Evolutionary conservation across 2,797 vertebrate species (phyloP).

Genomic region (Pelochelys cantorii): DNA sequence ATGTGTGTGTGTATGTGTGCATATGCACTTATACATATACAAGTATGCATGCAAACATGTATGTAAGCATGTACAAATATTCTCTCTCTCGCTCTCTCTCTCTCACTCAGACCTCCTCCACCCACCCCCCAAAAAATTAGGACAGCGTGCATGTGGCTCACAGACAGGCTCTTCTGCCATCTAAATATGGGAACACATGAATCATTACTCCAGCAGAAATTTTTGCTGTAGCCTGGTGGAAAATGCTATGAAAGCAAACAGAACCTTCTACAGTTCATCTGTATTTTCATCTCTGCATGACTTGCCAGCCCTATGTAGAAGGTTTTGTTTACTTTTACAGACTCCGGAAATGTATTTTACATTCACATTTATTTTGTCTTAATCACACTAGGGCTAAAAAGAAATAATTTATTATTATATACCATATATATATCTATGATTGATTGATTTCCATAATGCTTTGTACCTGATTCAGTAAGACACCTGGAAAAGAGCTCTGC

Average conservation of each 20-base stretch:
- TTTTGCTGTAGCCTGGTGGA: conserved; percentile 19
- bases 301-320: background rate
- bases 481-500: background rate
- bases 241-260: background rate
- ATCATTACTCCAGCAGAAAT: conserved; percentile 32
- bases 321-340: background rate
- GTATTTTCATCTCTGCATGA: background rate
- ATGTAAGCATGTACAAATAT: background rate
- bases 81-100: too few relatives aligned
- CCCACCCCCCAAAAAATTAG: background rate
- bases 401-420: rapidly evolving
- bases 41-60: background rate
- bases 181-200: conserved; percentile 19
- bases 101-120: background rate
- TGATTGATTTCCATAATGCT: background rate
- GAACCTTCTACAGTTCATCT: background rate
- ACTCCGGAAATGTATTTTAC: background rate
- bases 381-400: background rate
- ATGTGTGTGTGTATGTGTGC: rapidly evolving
- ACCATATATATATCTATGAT: background rate
- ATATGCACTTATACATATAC: background rate
- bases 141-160: background rate
- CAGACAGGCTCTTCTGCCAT: conserved; percentile 46
- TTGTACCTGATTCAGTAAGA: background rate
- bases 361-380: conserved; percentile 22